Base-by-base conservation (phyloP, 1,140 invertebrate species). In the Druon quercuslanigerum region DNA sequence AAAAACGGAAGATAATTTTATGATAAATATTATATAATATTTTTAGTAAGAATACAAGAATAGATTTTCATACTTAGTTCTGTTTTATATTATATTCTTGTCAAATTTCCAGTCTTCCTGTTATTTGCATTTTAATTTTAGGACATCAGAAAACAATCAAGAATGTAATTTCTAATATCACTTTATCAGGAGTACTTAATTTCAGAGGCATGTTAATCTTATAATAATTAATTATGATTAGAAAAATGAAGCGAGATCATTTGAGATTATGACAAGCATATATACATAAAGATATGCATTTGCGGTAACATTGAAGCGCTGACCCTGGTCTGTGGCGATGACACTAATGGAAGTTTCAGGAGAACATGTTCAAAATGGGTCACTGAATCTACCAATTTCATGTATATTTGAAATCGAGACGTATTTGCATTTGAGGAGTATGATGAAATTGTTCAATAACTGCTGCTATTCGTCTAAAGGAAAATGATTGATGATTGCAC, bases 261-360 rank as follows among this genome's bases (percentile, higher is more conserved):
- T 66, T 40, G 60, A 40, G n/a, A 66, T n/a, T 66, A 40, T 40
- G 14, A 16, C 13, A 33, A 33, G 13, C 57, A 33, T 19, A 57
- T 56, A 56, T 56, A 19, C 12, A 56, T 56, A 56, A 14, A 20
- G 2, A 33, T 3, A 40, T 40, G 14, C 25, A 66, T 66, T 16
- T 6, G 14, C n/a, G 20, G 33, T 33, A 13, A 66, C 60, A 66
- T 16, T 33, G 16, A 16, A 46, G 60, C 40, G 25, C 40, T 14
- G 16, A 66, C 33, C 60, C 60, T 46, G 20, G 60, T 66, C 60
- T 40, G 40, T 66, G 60, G 33, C 13, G 14, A 40, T 66, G 25
- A 66, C 60, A 46, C 25, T 66, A 66, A 66, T 66, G 60, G 60
- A 66, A 66, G 60, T 66, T 66, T 66, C 60, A 66, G 20, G 56